Evolutionary conservation across 2,888 invertebrate species (phyloP).

Genomic region (Artemia sinica): DNA sequence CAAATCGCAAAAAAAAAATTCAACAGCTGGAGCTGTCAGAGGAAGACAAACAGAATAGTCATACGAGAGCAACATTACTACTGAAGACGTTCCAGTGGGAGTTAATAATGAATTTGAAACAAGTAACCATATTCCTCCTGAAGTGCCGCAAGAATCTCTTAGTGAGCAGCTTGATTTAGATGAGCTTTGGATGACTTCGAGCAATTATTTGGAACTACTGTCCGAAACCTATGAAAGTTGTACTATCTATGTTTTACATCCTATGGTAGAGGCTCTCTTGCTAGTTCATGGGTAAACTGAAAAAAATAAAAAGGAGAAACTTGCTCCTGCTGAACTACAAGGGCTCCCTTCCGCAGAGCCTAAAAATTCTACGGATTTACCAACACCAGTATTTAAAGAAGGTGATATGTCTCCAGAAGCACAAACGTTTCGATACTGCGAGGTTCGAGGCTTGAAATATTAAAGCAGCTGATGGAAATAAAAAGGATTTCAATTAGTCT

Average conservation of each 20-base stretch:
- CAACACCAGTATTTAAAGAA: conserved; percentile 25
- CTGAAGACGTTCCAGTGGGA: conserved; percentile 9
- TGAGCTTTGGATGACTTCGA: conserved; percentile 56
- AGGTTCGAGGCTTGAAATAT: conserved; percentile 61
- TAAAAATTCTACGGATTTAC: conserved; percentile 22
- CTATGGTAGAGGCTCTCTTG: conserved; percentile 79
- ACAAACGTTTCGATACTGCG: conserved; percentile 57
- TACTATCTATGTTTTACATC: conserved; percentile 65
- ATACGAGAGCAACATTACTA: conserved; percentile 17
- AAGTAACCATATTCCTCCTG: conserved; percentile 22
- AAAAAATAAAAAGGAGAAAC: conserved; percentile 29
- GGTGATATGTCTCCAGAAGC: conserved; percentile 43
- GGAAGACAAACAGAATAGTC: conserved; percentile 19
- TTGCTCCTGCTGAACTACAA: conserved; percentile 30
- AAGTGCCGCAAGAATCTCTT: conserved; percentile 33
- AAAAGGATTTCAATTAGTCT: conserved; percentile 71
- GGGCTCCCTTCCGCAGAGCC: conserved; percentile 28
- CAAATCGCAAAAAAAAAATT: conserved; percentile 25
- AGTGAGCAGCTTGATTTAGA: conserved; percentile 54
- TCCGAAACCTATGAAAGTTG: conserved; percentile 70
- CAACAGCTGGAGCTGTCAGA: conserved; percentile 21
- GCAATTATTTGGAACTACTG: conserved; percentile 55
- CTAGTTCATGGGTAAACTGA: conserved; percentile 57
- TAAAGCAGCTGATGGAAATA: conserved; percentile 64
- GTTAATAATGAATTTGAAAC: conserved; percentile 16